Conservation (phyloP, 2,113 vertebrate species). For the Cryptotis parvus region DNA sequence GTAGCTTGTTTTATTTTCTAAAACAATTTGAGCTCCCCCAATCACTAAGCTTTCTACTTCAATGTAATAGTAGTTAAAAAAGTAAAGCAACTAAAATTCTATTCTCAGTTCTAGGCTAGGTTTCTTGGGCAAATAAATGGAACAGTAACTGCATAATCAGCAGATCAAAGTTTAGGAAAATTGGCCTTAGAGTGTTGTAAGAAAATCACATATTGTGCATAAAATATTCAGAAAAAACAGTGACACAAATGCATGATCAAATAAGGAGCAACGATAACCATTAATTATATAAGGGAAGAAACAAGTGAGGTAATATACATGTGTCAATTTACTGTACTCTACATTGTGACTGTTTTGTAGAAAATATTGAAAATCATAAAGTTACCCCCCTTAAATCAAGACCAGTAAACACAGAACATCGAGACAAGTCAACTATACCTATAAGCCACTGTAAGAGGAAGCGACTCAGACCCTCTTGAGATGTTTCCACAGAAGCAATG, state of each 20-base stretch:
- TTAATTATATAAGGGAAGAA: background rate
- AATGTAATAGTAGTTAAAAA: background rate
- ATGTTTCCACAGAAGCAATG: background rate
- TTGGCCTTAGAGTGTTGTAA: background rate
- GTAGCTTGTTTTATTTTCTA: background rate
- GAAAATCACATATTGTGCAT: background rate
- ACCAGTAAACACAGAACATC: background rate
- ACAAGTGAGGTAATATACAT: background rate
- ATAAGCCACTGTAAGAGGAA: background rate
- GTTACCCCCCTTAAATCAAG: background rate
- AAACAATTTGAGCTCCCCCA: background rate
- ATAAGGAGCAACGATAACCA: background rate
- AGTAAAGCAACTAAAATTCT: background rate
- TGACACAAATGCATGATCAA: background rate
- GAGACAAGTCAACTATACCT: background rate
- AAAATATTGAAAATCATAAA: background rate
- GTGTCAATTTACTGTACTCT: background rate
- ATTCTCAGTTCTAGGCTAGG: background rate
- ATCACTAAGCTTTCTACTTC: background rate
- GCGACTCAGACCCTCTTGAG: background rate
- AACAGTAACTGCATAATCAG: background rate
- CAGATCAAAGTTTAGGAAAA: constrained; percentile 28
- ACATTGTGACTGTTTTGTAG: background rate
- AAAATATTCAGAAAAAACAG: background rate
- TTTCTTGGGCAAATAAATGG: background rate